These are phyloP conservation scores for Rotaria socialis DNA, from an alignment of 2,888 invertebrate genomes.

Conservation along the genomic window DNA sequence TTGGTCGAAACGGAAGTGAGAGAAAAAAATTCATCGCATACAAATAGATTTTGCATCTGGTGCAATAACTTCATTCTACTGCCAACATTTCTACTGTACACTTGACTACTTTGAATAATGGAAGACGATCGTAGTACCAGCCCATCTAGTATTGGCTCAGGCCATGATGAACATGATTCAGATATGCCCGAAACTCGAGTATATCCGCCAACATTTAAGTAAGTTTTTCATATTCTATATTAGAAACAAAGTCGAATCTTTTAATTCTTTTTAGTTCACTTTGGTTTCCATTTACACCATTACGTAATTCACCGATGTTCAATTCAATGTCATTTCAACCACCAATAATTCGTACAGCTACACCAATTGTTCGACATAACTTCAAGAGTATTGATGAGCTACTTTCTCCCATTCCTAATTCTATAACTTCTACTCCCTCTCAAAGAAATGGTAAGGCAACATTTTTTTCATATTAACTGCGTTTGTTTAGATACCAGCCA, in stretches of 20 bases:
- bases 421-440: not conserved
- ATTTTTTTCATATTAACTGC: no score
- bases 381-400: conserved; percentile 12
- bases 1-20: not conserved
- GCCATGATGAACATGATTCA: not conserved
- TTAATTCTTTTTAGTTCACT: no score
- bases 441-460: not conserved
- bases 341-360: not conserved
- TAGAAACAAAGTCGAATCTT: no score
- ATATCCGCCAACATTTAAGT: not conserved
- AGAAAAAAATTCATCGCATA: not conserved
- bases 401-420: not conserved
- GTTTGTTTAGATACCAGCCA: no score
- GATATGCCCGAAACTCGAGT: not conserved
- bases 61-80: not conserved
- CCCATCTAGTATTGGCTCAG: not conserved
- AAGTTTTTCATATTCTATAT: not conserved
- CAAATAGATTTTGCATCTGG: not conserved
- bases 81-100: no score
- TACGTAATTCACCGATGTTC: not conserved
- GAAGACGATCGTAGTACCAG: not conserved
- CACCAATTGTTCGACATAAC: not conserved
- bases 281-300: no score
- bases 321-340: not conserved
- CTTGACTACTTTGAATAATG: not conserved